Evolutionary conservation across 2,888 invertebrate species (phyloP), one percentile per base, ranked within the genome.

Genomic region (Stenolophus ochropezus): DNA sequence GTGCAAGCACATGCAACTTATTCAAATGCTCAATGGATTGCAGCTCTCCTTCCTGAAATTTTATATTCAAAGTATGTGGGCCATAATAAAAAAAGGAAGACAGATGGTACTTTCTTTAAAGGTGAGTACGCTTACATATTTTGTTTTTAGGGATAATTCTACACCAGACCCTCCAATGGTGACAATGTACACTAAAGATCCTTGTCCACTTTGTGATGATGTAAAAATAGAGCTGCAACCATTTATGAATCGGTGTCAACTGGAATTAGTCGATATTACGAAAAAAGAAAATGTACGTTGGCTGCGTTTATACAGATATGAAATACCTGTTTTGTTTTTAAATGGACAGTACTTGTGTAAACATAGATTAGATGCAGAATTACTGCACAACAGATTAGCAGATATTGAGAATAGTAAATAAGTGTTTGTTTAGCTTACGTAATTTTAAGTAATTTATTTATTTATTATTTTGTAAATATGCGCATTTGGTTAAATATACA

Each of bases 301-400:
- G 92, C 90, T 94, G 82, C 91, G 93, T 82, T 90, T 95, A 61
- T 97, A 96, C 87, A 92, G 94, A 83, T 92, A 94, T 87, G 96
- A 97, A 87, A 97, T 97, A 86, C 97, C 97, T 53, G 97, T 97
- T 5, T 89, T 97, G 84, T 96, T 96, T 89, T 90, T 97, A 4
- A 94, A 97, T 89, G 95, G 94, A 3, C 91, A 94, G 85, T 97
- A 92, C 89, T 90, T 97, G 61, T 95, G 96, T 87, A 96, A 94
- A 91, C 95, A 96, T 87, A 91, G 89, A 83, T 89, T 96, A 84
- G 91, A 96, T 88, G 90, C 88, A 82, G 87, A 90, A 69, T 87
- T 93, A 81, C 89, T 95, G 84, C 89, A 92, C 77, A 90, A 84
- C 84, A 90, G 91, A 86, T 87, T 94, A 65, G 83, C 86, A 84